phyloP scores from a whole-genome alignment of 2,113 vertebrate genomes.

The Atrichornis clamosus region DNA sequence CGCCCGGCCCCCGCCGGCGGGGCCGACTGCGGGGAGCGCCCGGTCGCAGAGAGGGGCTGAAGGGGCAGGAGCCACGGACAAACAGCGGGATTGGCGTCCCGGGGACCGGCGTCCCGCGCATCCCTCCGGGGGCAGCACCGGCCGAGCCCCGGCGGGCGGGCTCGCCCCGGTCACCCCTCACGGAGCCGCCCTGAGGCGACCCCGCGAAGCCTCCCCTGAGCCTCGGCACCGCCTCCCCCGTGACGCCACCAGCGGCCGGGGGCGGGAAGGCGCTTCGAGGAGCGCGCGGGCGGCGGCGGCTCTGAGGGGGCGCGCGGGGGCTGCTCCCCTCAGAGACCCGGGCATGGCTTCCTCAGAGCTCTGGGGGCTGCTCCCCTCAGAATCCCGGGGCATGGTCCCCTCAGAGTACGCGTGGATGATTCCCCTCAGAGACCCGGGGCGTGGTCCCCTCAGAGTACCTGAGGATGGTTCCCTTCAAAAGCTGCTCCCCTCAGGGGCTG shows the following conservation, averaged over 20 bases:
- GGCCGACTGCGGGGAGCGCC: neutral
- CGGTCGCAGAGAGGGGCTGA: no score
- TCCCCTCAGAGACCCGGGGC: neutral
- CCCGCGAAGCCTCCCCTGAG: no score
- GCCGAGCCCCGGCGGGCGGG: no score
- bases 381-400: neutral
- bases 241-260: neutral
- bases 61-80: neutral
- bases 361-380: neutral
- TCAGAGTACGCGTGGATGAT: no score
- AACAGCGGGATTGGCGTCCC: neutral
- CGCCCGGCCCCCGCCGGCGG: neutral
- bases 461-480: neutral
- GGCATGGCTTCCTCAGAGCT: neutral
- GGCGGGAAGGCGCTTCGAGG: neutral
- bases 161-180: neutral
- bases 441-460: no score
- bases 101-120: neutral
- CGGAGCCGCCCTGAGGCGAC: neutral
- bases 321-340: neutral
- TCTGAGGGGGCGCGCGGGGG: no score
- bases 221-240: neutral
- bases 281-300: neutral
- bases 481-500: neutral
- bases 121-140: neutral